A percentile compares a stretch with the other conserved stretches of the same genome.
Conservation (phyloP, 2,113 vertebrate species). For the Pseudopodoces humilis region DNA sequence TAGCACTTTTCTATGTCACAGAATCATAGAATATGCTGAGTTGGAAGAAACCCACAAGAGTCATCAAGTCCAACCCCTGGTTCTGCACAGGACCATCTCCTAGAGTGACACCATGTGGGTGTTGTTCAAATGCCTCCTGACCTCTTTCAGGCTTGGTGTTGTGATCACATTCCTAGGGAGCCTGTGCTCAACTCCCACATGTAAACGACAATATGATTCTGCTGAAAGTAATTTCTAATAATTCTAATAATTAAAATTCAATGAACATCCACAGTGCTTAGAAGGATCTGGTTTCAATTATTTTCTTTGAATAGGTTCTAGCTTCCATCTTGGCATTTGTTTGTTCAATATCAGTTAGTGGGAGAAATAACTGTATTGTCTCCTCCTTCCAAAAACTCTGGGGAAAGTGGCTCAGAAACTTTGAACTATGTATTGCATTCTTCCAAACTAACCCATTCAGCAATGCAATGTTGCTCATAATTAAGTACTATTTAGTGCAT, state of each 20-base stretch:
- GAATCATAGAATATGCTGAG: background rate
- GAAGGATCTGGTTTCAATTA: background rate
- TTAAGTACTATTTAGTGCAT: slow-evolving; percentile 56
- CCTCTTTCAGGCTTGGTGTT: background rate
- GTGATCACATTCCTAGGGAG: background rate
- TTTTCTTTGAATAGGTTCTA: background rate
- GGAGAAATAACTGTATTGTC: background rate
- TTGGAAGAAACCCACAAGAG: background rate
- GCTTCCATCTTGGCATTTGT: background rate
- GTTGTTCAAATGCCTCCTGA: background rate
- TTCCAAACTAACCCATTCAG: background rate
- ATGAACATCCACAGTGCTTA: background rate
- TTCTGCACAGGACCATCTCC: background rate
- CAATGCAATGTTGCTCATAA: background rate
- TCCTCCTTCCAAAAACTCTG: background rate
- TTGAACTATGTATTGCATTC: background rate
- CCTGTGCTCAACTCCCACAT: no score
- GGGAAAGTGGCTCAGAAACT: background rate
- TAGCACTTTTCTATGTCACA: background rate
- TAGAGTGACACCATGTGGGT: background rate
- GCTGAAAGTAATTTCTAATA: background rate
- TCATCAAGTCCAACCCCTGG: no score
- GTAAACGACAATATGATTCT: background rate
- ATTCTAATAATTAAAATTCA: background rate
- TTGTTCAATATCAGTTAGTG: background rate